Evolutionary conservation across 2,113 vertebrate species (phyloP).

Genomic region (Okapia johnstoni): DNA sequence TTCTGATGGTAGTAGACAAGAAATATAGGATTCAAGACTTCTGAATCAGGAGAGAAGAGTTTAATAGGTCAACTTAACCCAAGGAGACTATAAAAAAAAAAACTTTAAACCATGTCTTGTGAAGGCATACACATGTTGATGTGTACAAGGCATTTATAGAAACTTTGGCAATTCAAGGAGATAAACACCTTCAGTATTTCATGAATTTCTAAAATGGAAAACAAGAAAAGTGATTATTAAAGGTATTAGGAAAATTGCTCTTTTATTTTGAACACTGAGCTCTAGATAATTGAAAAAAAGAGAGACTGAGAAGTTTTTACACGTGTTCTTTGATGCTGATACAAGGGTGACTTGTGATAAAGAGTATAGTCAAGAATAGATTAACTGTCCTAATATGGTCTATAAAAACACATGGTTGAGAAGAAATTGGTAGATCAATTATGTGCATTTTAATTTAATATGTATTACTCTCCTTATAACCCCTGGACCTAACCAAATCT

Average conservation of each 20-base stretch:
- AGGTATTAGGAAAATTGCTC: neutral
- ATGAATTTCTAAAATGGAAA: conserved; percentile 29
- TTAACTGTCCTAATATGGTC: neutral
- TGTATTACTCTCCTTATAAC: neutral
- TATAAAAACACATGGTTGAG: neutral
- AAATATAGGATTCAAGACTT: neutral
- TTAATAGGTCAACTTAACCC: neutral
- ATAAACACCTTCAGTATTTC: neutral
- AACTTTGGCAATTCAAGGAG: neutral
- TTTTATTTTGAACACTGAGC: neutral
- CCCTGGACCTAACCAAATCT: neutral
- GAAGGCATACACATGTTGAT: neutral
- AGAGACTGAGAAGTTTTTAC: neutral
- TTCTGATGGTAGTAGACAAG: neutral
- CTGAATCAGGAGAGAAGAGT: neutral
- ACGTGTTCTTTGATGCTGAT: neutral
- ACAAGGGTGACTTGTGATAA: neutral
- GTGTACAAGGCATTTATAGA: neutral
- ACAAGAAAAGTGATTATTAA: neutral
- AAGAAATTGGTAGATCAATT: neutral
- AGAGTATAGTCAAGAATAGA: neutral
- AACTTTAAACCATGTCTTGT: neutral
- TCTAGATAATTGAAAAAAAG: neutral
- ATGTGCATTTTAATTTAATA: neutral
- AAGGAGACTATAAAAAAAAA: neutral